Evolutionary conservation across 2,888 invertebrate species (phyloP), one percentile per base, ranked within the genome.

Genomic region (Cryptops parisi): DNA sequence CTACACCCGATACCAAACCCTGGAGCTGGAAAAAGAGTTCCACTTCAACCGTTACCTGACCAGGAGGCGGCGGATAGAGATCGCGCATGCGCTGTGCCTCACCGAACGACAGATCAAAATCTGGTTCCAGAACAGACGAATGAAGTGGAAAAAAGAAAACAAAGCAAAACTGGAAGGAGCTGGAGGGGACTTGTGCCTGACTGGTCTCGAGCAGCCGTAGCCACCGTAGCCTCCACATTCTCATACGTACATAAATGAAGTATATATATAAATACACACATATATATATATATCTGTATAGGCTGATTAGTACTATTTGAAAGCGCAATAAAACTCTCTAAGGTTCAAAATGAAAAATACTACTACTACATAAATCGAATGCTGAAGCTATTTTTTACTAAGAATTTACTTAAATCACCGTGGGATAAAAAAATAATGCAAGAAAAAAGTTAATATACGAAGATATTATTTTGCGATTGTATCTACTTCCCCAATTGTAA

Each of bases 61-160:
- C 69, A 80, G 94, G 72, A 80, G 94, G 75, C 80, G 94, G 75
- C 79, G 94, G 70, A 91, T 94, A 73, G 94, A 94, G 76, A 94
- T 94, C 67, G 93, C 94, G 63, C 93, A 94, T 74, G 87, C 90
- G 64, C 81, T 96, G 62, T 90, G 91, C 72, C 81, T 96, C 68
- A 91, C 93, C 62, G 94, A 94, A 74, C 78, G 94, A 66, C 94
- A 94, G 78, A 93, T 90, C 73, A 91, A 91, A 77, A 91, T 91
- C 72, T 91, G 90, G 90, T 90, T 94, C 78, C 93, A 94, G 74
- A 94, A 94, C 73, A 78, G 93, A 62, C 81, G 93, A 70, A 94
- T 94, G 94, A 94, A 94, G 76, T 91, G 90, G 90, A 94, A 94
- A 81, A 94, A 94, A 72, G 94, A 94, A 75, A 91, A 93, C 72